Conservation (phyloP, 2,888 invertebrate genomes). For the Chymomyza fuscimana region DNA sequence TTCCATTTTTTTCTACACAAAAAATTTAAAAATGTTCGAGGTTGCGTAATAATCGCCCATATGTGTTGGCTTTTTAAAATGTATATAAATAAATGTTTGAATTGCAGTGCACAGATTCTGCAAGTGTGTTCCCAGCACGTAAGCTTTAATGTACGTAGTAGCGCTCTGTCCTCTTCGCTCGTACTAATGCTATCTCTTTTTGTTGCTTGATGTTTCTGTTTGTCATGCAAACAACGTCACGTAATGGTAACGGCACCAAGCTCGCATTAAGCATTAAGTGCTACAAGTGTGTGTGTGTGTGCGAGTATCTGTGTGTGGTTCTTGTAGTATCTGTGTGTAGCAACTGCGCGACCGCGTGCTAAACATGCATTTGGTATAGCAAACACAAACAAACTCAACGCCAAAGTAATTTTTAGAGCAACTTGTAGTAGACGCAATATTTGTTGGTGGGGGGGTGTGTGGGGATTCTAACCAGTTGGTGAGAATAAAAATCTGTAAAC, state of each 20-base stretch:
- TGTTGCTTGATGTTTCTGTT: constrained; percentile 36
- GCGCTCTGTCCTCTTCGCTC: not conserved
- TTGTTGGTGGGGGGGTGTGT: too few relatives aligned
- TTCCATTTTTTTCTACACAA: too few relatives aligned
- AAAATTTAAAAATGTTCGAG: too few relatives aligned
- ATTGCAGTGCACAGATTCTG: not conserved
- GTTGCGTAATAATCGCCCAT: not conserved
- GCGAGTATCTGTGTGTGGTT: not conserved
- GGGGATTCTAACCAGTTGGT: not conserved
- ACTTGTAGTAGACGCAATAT: not conserved
- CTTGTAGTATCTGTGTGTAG: not conserved
- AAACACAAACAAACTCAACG: not conserved
- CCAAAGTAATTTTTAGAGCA: not conserved
- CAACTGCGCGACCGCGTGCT: not conserved
- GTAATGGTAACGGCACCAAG: constrained; percentile 39
- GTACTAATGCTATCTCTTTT: not conserved
- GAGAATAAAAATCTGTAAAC: constrained; percentile 7
- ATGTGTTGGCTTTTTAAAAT: not conserved
- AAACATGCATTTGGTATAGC: not conserved
- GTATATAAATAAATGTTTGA: not conserved
- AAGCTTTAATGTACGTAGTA: not conserved
- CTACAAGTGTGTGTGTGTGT: constrained; percentile 1
- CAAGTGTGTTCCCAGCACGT: not conserved
- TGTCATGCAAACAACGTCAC: constrained; percentile 55
- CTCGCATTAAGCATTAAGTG: constrained; percentile 16